Evolutionary conservation across 2,888 invertebrate genomes (phyloP).

Genomic region (Ectobius pallidus): DNA sequence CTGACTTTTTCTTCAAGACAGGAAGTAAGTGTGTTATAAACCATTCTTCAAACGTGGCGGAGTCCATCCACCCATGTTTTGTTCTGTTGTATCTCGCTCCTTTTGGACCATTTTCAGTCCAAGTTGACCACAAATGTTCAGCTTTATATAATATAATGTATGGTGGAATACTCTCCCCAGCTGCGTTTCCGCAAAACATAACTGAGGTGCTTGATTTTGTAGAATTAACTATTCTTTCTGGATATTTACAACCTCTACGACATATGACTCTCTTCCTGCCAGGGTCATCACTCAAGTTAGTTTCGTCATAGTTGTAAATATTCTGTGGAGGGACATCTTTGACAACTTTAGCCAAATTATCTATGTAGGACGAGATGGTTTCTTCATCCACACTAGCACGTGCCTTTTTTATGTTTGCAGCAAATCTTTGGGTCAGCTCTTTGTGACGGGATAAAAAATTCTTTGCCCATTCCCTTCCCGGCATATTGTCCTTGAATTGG

Average conservation of each 20-base stretch:
- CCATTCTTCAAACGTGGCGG: no score
- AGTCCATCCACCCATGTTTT: no score
- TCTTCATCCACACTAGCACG: background rate
- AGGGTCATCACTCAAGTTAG: background rate
- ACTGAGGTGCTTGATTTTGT: slow-evolving; percentile 42
- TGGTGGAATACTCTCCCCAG: background rate
- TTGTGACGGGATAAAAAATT: background rate
- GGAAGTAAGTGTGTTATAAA: background rate
- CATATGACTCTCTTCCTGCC: background rate
- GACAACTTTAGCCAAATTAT: no score
- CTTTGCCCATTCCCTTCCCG: background rate
- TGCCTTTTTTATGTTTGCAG: background rate
- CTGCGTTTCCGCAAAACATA: background rate
- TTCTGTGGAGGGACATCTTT: background rate
- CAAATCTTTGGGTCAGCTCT: background rate
- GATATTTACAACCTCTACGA: background rate
- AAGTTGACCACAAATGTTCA: background rate
- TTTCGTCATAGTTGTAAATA: slow-evolving; percentile 11
- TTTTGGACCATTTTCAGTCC: no score
- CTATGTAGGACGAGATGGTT: background rate
- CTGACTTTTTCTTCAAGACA: background rate
- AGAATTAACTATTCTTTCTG: no score
- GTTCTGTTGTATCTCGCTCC: no score
- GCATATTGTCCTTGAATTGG: slow-evolving; percentile 29
- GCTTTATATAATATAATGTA: background rate